phyloP scores from a whole-genome alignment of 2,888 invertebrate genomes.

The Stenodera caucasica region DNA sequence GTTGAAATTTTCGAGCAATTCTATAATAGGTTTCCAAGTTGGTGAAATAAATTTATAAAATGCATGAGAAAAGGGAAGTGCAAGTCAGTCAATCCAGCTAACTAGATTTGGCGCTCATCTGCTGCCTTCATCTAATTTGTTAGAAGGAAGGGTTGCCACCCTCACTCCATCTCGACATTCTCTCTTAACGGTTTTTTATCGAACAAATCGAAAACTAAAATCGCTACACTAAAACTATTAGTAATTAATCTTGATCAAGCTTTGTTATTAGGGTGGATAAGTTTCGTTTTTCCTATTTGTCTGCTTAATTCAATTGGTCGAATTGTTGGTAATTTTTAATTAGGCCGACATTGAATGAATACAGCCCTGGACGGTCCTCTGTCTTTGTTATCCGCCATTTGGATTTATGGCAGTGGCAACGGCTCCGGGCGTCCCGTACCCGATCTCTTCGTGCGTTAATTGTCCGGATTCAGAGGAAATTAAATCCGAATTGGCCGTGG shows the following conservation, averaged over 20 bases:
- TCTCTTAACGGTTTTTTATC: neutral
- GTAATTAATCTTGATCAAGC: neutral
- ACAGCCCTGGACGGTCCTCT: neutral
- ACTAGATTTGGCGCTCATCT: slow-evolving; percentile 49
- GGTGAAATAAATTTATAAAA: slow-evolving; percentile 26
- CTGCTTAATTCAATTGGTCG: neutral
- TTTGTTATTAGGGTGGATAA: neutral
- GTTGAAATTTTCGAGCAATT: no score
- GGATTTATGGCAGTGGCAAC: neutral
- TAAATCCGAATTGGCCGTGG: slow-evolving; percentile 11
- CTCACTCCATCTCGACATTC: neutral
- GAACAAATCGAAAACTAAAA: neutral
- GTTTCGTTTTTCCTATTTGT: neutral
- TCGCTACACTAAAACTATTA: neutral
- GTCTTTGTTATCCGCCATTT: neutral
- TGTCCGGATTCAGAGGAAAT: slow-evolving; percentile 13
- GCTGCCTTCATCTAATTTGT: slow-evolving; percentile 47
- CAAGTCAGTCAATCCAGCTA: slow-evolving; percentile 44
- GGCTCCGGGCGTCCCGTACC: neutral
- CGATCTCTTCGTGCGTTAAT: slow-evolving; percentile 9
- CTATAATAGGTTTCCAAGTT: neutral
- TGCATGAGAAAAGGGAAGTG: slow-evolving; percentile 25
- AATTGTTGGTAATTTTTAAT: neutral
- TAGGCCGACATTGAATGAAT: neutral
- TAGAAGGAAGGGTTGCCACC: slow-evolving; percentile 37